Conservation (phyloP, 2,113 vertebrate genomes). For the Azemiops feae region DNA sequence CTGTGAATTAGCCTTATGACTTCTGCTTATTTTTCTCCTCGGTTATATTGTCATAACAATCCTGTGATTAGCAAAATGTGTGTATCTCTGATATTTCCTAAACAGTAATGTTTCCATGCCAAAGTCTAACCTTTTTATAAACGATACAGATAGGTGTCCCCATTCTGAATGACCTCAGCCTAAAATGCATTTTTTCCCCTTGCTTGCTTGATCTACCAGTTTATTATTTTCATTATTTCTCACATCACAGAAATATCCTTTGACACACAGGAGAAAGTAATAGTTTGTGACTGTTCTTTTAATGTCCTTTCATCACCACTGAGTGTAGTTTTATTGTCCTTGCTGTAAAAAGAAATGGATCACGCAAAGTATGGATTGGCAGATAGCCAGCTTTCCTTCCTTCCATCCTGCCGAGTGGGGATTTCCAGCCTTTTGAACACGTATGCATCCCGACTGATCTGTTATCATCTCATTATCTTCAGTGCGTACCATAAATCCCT, state of each 20-base stretch:
- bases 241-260: constrained; percentile 53
- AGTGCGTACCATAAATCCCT: background rate
- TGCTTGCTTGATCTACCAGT: constrained; percentile 39
- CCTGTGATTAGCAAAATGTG: background rate
- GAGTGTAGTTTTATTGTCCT: constrained; percentile 55
- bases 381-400: background rate
- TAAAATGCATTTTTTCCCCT: constrained; percentile 16
- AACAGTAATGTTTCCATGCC: background rate
- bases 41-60: background rate
- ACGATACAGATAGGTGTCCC: constrained; percentile 34
- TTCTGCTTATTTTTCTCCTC: background rate
- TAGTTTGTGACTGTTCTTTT: constrained; percentile 63
- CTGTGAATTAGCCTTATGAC: background rate
- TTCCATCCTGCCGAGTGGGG: background rate
- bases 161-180: constrained; percentile 29
- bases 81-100: background rate
- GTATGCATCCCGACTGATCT: background rate
- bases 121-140: constrained; percentile 24
- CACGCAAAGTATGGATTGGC: constrained; percentile 44
- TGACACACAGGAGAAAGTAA: constrained; percentile 45
- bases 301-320: constrained; percentile 40
- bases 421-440: background rate
- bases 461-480: background rate
- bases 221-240: constrained; percentile 59
- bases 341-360: constrained; percentile 37